Base-by-base conservation (phyloP, 1,140 invertebrate genomes). In the Penaeus indicus region DNA sequence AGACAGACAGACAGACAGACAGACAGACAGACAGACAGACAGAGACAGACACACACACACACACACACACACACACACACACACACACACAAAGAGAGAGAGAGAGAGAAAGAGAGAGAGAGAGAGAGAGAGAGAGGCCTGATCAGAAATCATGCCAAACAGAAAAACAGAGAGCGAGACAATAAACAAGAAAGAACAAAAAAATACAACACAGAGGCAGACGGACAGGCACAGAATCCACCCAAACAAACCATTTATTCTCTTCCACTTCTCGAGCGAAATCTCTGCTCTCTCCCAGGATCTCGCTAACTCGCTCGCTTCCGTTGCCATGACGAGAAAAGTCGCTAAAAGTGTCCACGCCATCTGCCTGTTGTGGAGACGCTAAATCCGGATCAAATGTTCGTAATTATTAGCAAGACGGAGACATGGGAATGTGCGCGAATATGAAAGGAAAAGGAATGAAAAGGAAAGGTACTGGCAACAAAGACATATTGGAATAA, bases 21-120 rank as follows among this genome's bases (percentile, higher is more conserved):
- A 79, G n/a, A 79, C 21, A 79, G n/a, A 79, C 21, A 79, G 5
- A 79, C 10, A 79, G 21, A 67, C 25, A 67, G 21, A 61, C 62
- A 61, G 19, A 22, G 21, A 81, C n/a, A 54, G 25, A 61, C 16
- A 83, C 32, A 62, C 18, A 62, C 13, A 82, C 60, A 61, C 32
- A 8, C 3, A 19, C 27, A 63, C 38, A 22, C 27, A 13, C 27
- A 61, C 18, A 21, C 13, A 32, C 27, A 16, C 22, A 42, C 13
- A 32, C n/a, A n/a, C n/a, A n/a, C n/a, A n/a, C n/a, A n/a, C n/a
- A n/a, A n/a, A 54, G 54, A 54, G 54, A 54, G 54, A 54, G 54
- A 54, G 54, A 54, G 54, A 54, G 54, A 54, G 54, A 54, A 11
- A 54, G 54, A 54, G 54, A 54, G 54, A 54, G 54, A 54, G 54